Evolutionary conservation across 2,113 vertebrate genomes (phyloP).

Genomic region (Hepsetus odoe): DNA sequence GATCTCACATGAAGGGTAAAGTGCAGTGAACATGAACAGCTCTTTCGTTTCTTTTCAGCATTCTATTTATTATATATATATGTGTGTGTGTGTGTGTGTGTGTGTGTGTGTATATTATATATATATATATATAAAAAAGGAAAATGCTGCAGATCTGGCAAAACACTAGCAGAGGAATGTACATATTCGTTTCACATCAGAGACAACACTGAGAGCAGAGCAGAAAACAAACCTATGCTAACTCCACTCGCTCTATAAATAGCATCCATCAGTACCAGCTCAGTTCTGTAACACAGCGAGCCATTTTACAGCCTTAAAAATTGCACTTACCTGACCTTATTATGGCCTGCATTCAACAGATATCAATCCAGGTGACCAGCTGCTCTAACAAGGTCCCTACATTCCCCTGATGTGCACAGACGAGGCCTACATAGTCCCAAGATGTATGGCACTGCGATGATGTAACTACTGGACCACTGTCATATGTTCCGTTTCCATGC

Average conservation of each 20-base stretch:
- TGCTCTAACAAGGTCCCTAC: constrained; percentile 48
- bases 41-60: not conserved
- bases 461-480: constrained; percentile 58
- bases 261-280: constrained; percentile 31
- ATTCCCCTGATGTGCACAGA: constrained; percentile 53
- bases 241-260: constrained; percentile 46
- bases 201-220: constrained; percentile 13
- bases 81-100: no score
- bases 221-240: constrained; percentile 28
- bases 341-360: constrained; percentile 46
- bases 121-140: no score
- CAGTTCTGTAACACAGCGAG: constrained; percentile 16
- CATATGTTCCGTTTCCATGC: constrained; percentile 64
- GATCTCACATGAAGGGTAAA: not conserved
- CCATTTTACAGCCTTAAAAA: constrained; percentile 29
- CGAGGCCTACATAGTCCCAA: constrained; percentile 32
- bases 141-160: not conserved
- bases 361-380: constrained; percentile 36
- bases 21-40: not conserved
- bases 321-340: constrained; percentile 49
- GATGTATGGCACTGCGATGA: constrained; percentile 55
- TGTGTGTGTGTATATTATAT: no score
- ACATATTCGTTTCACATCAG: not conserved
- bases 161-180: not conserved
- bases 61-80: no score